A percentile compares a stretch with the other conserved stretches of the same genome.
These are phyloP conservation scores for Drosophila aff. DNA, from an alignment of 1,140 invertebrate genomes.

Conservation along the genomic window DNA sequence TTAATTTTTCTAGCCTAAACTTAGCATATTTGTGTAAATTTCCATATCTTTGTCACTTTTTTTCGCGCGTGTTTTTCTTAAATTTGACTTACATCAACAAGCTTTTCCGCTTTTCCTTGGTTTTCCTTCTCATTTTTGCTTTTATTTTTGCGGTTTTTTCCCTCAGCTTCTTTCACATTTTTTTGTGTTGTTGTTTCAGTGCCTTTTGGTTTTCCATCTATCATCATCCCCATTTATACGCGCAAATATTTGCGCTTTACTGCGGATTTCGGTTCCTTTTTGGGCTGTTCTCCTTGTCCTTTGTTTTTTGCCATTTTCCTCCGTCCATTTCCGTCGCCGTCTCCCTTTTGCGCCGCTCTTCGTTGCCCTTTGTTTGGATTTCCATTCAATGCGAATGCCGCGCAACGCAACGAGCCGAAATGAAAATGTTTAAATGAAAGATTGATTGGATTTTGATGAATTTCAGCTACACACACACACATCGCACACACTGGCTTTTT, in stretches of 20 bases:
- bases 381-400: conserved; percentile 63
- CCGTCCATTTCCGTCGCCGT: conserved; percentile 7
- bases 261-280: conserved; percentile 58
- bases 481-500: conserved; percentile 18
- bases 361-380: conserved; percentile 59
- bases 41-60: not conserved
- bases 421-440: conserved; percentile 83
- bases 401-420: conserved; percentile 76
- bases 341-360: conserved; percentile 3
- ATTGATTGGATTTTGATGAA: conserved; percentile 82
- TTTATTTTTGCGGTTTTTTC: conserved; percentile 18
- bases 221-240: conserved; percentile 81
- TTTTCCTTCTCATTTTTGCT: conserved; percentile 1
- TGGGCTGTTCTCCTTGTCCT: conserved; percentile 24
- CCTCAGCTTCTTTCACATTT: conserved; percentile 1
- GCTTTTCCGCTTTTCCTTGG: conserved; percentile 8
- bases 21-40: not conserved
- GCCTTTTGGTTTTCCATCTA: conserved; percentile 59
- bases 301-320: conserved; percentile 17
- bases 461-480: conserved; percentile 65
- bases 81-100: conserved; percentile 24
- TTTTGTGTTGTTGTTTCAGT: conserved; percentile 19
- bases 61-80: conserved; percentile 18
- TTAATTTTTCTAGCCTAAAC: not conserved
- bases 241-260: conserved; percentile 82